phyloP scores from a whole-genome alignment of 2,797 vertebrate genomes.

The Oreonectes daqikongensis region DNA sequence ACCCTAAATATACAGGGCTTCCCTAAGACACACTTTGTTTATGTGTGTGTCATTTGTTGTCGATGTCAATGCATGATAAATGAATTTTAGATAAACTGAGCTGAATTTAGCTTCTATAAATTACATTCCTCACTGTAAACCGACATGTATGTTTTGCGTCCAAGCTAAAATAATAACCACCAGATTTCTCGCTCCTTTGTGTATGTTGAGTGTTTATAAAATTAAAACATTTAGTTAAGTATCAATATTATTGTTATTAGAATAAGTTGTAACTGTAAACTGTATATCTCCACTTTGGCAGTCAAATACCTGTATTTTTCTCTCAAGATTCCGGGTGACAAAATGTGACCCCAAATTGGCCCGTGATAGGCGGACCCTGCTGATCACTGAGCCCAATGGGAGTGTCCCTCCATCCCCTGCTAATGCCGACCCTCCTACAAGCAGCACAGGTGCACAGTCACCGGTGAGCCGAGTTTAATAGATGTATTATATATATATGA shows the following conservation, averaged over 20 bases:
- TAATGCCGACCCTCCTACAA: constrained; percentile 60
- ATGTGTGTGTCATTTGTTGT: neutral
- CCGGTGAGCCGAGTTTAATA: constrained; percentile 56
- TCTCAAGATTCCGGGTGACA: constrained; percentile 91
- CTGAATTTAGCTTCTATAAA: neutral
- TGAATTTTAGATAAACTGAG: neutral
- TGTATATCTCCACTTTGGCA: too few species aligned
- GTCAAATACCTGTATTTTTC: neutral
- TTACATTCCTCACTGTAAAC: neutral
- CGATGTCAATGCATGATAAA: constrained; percentile 3
- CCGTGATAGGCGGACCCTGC: constrained; percentile 82
- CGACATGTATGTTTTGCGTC: neutral
- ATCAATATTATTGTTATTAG: neutral
- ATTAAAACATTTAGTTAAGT: neutral
- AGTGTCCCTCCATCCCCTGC: constrained; percentile 73
- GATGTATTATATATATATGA: too few species aligned
- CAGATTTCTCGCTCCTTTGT: neutral
- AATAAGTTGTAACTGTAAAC: too few species aligned
- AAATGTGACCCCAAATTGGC: constrained; percentile 85
- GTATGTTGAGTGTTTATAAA: neutral
- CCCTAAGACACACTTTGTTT: neutral
- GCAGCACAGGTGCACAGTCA: constrained; percentile 70
- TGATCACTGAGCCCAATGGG: constrained; percentile 76
- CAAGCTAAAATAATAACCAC: neutral
- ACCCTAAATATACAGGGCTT: neutral